phyloP scores from a whole-genome alignment of 1,140 invertebrate genomes.

The Drosophila takahashii region DNA sequence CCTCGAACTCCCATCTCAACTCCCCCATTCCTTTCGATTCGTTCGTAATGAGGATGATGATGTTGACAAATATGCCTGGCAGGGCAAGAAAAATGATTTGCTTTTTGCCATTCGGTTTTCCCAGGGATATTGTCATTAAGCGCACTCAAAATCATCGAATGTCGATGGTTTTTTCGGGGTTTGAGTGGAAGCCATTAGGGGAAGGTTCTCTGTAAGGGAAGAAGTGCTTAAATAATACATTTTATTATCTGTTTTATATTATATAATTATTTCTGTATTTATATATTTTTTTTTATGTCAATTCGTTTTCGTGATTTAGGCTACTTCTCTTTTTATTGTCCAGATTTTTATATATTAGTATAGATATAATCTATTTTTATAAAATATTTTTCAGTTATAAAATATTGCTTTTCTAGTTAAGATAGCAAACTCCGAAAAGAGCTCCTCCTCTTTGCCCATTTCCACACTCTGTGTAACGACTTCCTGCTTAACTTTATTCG shows the following conservation, averaged over 20 bases:
- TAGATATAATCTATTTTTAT: no score
- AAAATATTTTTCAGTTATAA: no score
- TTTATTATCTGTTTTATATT: no score
- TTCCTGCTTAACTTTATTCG: conserved; percentile 73
- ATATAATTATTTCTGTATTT: no score
- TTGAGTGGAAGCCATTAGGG: neutral
- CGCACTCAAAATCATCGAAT: neutral
- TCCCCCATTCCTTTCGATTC: neutral
- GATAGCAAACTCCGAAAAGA: neutral
- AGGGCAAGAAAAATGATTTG: conserved; percentile 60
- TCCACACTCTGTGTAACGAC: conserved; percentile 65
- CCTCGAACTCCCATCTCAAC: neutral
- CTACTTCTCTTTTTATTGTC: no score
- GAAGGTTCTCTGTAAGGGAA: neutral
- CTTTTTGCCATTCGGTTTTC: conserved; percentile 16
- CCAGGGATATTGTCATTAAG: conserved; percentile 30
- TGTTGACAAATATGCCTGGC: conserved; percentile 79
- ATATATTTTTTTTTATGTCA: no score
- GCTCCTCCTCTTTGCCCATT: conserved; percentile 9
- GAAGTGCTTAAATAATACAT: no score
- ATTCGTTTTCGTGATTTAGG: no score
- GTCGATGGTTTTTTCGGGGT: neutral
- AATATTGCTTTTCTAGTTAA: no score
- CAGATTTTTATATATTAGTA: no score
- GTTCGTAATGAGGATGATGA: conserved; percentile 55